These are phyloP conservation scores for Chelon labrosus DNA, from an alignment of 2,797 vertebrate species.

Conservation along the genomic window DNA sequence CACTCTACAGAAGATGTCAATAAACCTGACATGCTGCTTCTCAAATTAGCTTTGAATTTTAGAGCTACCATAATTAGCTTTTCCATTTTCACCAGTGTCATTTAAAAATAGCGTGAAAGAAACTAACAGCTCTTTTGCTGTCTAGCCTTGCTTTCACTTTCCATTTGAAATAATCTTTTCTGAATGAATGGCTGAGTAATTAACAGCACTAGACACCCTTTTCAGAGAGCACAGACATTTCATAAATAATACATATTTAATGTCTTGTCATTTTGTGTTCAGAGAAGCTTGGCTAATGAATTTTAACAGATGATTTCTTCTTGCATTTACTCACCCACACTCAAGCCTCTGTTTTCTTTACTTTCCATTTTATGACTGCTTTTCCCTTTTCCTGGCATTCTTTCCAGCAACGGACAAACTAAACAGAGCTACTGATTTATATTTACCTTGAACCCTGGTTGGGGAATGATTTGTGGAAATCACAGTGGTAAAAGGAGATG, in stretches of 20 bases:
- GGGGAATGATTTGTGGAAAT: slow-evolving; percentile 35
- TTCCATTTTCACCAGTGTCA: slow-evolving; percentile 84
- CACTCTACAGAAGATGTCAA: slow-evolving; percentile 83
- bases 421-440: slow-evolving; percentile 59
- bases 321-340: slow-evolving; percentile 81
- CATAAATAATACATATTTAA: slow-evolving; percentile 91
- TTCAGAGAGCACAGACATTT: slow-evolving; percentile 86
- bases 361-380: slow-evolving; percentile 68
- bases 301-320: slow-evolving; percentile 95
- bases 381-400: slow-evolving; percentile 59
- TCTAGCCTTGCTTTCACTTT: slow-evolving; percentile 86
- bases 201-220: slow-evolving; percentile 87
- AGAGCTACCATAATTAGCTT: slow-evolving; percentile 85
- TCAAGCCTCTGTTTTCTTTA: slow-evolving; percentile 66
- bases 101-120: slow-evolving; percentile 81
- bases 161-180: slow-evolving; percentile 87
- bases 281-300: slow-evolving; percentile 89
- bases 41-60: slow-evolving; percentile 85
- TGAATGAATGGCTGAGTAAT: slow-evolving; percentile 90
- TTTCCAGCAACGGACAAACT: slow-evolving; percentile 57
- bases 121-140: slow-evolving; percentile 80
- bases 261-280: slow-evolving; percentile 91
- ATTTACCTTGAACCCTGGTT: slow-evolving; percentile 50
- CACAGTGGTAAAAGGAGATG: slow-evolving; percentile 13
- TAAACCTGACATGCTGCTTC: slow-evolving; percentile 82